Evolutionary conservation across 2,888 invertebrate species (phyloP).

Genomic region (Pantelozetes paolii): DNA sequence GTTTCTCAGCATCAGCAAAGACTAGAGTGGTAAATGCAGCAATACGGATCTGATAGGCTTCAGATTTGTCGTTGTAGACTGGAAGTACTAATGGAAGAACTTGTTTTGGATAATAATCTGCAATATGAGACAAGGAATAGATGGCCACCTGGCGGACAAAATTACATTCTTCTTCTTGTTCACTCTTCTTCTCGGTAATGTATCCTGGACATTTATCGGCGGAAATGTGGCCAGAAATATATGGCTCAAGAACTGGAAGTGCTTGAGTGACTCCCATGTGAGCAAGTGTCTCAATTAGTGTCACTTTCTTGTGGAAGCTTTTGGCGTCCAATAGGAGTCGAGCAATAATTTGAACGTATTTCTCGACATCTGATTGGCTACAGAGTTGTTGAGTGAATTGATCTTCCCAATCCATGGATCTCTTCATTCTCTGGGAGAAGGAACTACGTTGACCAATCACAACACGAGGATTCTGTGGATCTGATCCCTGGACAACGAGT

Average conservation of each 20-base stretch:
- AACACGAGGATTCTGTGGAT: neutral
- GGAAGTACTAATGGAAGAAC: constrained; percentile 49
- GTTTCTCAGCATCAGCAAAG: constrained; percentile 49
- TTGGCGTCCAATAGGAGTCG: constrained; percentile 18
- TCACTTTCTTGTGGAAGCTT: constrained; percentile 43
- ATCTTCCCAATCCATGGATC: neutral
- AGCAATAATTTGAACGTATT: constrained; percentile 38
- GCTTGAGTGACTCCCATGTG: constrained; percentile 43
- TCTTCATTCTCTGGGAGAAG: constrained; percentile 35
- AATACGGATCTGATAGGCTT: constrained; percentile 51
- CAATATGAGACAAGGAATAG: constrained; percentile 45
- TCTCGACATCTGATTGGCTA: constrained; percentile 26
- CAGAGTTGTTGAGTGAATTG: constrained; percentile 6
- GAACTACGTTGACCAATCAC: neutral
- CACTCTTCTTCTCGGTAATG: neutral
- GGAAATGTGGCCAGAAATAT: constrained; percentile 37
- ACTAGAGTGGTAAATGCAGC: constrained; percentile 51
- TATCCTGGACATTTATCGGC: constrained; percentile 15
- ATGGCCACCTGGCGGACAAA: constrained; percentile 45
- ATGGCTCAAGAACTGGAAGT: constrained; percentile 43
- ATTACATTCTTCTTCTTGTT: constrained; percentile 42
- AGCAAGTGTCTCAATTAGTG: constrained; percentile 47
- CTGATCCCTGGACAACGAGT: neutral
- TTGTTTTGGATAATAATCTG: constrained; percentile 42
- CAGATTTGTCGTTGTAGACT: constrained; percentile 50